Base-by-base conservation (phyloP, 2,888 invertebrate genomes). In the Altica lythri region DNA sequence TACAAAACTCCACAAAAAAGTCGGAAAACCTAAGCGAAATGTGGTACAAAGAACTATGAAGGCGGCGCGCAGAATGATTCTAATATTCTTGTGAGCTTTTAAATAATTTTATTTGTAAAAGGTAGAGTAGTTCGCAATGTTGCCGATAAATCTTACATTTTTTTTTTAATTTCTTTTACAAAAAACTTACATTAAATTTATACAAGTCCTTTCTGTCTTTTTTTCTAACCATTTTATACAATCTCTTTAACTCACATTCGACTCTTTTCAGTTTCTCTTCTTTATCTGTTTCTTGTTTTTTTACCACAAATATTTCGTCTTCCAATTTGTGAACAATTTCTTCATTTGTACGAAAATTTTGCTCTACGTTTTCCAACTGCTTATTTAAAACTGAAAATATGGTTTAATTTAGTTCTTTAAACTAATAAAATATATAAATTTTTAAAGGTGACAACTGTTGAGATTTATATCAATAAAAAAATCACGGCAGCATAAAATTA, bases 251-350 rank as follows among this genome's bases (percentile, higher is more conserved):
- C 56, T 74, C 77, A 52, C 73, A 74, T 22, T 79, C 77, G 0
- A 81, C 78, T 59, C 81, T 70, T 2, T 68, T 64, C 44, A 81
- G 68, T 69, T 81, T 80, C 51, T 73, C 73, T 32, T 73, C 69
- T 61, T 81, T 71, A 18, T 57, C 61, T 13, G 44, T 5, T 50
- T 62, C 60, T 50, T 69, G 67, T 10, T 64, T 63, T 45, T 59
- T 57, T 9, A 66, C 57, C 9, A 65, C 61, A 13, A 63, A 38
- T 48, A 68, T 66, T 49, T 73, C 70, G 5, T 65, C 66, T 42
- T 71, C 68, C 8, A 69, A 46, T 14, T 63, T 60, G 1, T 56
- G 51, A 8, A 71, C 55, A 19, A 60, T 55, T 19, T 70, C 60
- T 38, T 67, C 61, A 12, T 55, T 34, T 17, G 61, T 57, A 1